These are phyloP conservation scores for Serilophus lunatus DNA, from an alignment of 2,113 vertebrate species.

Conservation along the genomic window DNA sequence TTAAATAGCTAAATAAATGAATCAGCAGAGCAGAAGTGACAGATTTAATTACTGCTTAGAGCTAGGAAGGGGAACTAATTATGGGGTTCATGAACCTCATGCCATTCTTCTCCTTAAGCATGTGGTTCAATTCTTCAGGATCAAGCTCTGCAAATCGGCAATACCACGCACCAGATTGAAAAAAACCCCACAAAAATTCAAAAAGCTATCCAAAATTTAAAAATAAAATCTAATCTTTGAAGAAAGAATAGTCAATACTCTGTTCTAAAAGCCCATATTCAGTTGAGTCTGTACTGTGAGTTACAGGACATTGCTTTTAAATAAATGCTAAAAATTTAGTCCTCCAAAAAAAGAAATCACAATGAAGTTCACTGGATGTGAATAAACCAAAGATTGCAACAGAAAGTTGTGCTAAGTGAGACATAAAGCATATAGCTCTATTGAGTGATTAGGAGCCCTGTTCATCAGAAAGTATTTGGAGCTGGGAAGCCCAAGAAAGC, in stretches of 20 bases:
- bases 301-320: background rate
- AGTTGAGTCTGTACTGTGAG: background rate
- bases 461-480: background rate
- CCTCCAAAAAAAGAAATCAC: background rate
- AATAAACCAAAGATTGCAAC: background rate
- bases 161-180: background rate
- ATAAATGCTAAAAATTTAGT: background rate
- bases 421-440: background rate
- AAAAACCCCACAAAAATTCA: background rate
- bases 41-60: slow-evolving; percentile 90
- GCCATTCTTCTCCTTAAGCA: slow-evolving; percentile 72
- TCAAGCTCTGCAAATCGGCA: slow-evolving; percentile 12
- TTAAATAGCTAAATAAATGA: slow-evolving; percentile 86
- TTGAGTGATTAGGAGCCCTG: background rate
- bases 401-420: background rate
- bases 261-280: background rate
- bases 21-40: slow-evolving; percentile 88
- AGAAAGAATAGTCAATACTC: background rate
- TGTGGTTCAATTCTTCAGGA: slow-evolving; percentile 60
- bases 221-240: background rate
- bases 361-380: background rate
- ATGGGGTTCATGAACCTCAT: slow-evolving; percentile 79
- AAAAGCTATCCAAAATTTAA: background rate
- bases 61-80: slow-evolving; percentile 84
- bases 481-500: background rate